Percentiles rank a stretch among this genome's conserved stretches.
Evolutionary conservation across 2,888 invertebrate genomes (phyloP).

Genomic region (Nysson spinosus): DNA sequence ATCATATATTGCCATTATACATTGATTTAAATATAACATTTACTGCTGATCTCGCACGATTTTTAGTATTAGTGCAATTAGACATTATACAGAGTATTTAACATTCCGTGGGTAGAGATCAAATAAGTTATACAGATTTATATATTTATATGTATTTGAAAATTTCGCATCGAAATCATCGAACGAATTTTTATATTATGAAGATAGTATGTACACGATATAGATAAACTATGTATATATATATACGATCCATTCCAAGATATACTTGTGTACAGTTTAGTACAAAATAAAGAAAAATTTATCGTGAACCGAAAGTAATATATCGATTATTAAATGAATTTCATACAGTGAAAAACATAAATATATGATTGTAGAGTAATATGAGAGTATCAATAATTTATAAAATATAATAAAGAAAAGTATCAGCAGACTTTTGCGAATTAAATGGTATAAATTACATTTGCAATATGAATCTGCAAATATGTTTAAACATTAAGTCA

Average conservation of each 20-base stretch:
- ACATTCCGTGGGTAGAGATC: conserved; percentile 31
- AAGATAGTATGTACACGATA: conserved; percentile 33
- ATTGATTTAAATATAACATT: conserved; percentile 13
- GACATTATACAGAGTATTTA: conserved; percentile 17
- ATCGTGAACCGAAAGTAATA: conserved; percentile 24
- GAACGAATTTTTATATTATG: conserved; percentile 27
- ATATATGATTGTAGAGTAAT: neutral
- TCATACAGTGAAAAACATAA: conserved; percentile 7
- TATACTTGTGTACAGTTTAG: conserved; percentile 47
- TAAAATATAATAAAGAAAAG: too few species aligned
- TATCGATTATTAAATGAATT: conserved; percentile 18
- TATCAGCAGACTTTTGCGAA: too few species aligned
- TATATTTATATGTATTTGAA: too few species aligned
- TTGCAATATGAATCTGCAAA: too few species aligned
- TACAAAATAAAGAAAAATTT: conserved; percentile 39
- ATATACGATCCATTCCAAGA: conserved; percentile 27
- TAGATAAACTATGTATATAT: conserved; percentile 39
- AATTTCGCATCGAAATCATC: conserved; percentile 26
- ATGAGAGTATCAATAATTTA: neutral
- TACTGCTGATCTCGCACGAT: conserved; percentile 8
- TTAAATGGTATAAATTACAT: too few species aligned
- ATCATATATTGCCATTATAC: neutral
- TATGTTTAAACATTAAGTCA: too few species aligned
- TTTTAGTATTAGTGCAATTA: conserved; percentile 16
- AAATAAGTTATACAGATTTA: too few species aligned